Base-by-base conservation (phyloP, 2,113 vertebrate species). In the Podarcis raffonei region DNA sequence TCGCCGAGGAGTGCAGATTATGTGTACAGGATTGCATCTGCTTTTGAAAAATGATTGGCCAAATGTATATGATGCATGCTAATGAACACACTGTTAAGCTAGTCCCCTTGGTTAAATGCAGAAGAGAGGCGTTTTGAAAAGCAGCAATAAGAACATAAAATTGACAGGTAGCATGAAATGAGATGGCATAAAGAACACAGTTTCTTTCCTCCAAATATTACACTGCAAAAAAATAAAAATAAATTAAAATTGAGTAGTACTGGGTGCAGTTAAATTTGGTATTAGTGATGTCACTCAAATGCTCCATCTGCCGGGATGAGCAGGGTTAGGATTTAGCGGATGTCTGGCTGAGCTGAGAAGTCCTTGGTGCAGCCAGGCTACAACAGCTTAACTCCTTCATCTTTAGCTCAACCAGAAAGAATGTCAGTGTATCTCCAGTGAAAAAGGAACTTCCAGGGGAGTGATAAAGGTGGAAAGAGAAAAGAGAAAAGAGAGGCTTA, bases 31-130 rank as follows among this genome's bases (percentile, higher is more conserved):
- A 94, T 96, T 97, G 89, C 94, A 96, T 96, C 90, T 93, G 96
- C 93, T 95, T 97, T 96, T 94, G 96, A 96, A 95, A 97, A 97
- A 95, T 95, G 95, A 96, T 95, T 97, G 96, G 96, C 94, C 96
- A 95, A 95, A 96, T 95, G 96, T 95, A 95, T 96, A 95, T 96
- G 96, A 96, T 95, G 83, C 92, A 92, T 93, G 95, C 91, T 94
- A 94, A 96, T 92, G 89, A 94, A 96, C 95, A 96, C 95, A 94
- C 93, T 95, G 92, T 91, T 93, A 91, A 74, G 91, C 93, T 96
- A 95, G 91, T 96, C 96, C 95, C 95, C 94, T 95, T 96, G 92
- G 94, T 95, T 95, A 96, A 96, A 95, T 93, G 92, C 86, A 90
- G 96, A 91, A 95, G 90, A 94, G 93, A 94, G 89, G 87, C 79